Evolutionary conservation across 2,113 vertebrate genomes (phyloP).

Genomic region (Oreochromis spilurus): DNA sequence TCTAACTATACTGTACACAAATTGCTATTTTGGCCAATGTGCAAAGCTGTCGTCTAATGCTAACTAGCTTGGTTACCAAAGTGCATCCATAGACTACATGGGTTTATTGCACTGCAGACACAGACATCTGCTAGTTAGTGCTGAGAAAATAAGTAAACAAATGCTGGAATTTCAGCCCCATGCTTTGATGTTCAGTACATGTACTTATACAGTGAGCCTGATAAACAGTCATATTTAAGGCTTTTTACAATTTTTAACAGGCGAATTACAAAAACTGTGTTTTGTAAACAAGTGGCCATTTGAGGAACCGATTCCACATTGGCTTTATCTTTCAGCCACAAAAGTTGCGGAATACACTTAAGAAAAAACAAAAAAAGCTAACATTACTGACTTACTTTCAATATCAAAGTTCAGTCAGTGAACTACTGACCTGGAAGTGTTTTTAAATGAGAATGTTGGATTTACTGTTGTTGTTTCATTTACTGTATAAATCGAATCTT

Average conservation of each 20-base stretch:
- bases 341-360: too few relatives aligned
- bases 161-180: background rate
- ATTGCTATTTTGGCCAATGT: background rate
- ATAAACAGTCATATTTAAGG: background rate
- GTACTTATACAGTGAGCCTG: background rate
- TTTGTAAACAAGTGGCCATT: background rate
- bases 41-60: background rate
- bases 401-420: background rate
- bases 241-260: background rate
- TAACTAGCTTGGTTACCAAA: background rate
- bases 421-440: background rate
- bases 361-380: background rate
- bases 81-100: background rate
- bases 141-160: background rate
- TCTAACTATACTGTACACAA: background rate
- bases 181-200: background rate
- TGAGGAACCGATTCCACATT: fast-evolving
- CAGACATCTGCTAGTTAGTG: background rate
- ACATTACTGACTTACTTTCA: background rate
- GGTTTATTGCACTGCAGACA: background rate
- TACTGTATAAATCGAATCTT: background rate
- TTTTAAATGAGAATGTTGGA: background rate
- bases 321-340: background rate
- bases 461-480: background rate
- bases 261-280: background rate